phyloP scores from a whole-genome alignment of 2,797 vertebrate species.

The Semaprochilodus insignis region DNA sequence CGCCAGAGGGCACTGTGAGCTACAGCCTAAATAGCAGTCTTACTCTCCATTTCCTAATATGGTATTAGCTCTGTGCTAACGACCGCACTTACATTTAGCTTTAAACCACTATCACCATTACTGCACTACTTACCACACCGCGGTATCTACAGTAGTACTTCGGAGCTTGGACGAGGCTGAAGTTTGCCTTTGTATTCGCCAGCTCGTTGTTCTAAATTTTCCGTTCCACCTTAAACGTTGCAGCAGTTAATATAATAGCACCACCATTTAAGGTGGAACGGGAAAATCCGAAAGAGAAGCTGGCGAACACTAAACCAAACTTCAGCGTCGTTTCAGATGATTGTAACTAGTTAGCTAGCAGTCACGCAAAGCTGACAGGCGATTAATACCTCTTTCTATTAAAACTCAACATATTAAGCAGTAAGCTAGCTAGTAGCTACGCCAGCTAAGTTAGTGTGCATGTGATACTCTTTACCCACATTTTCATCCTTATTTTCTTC shows the following conservation, averaged over 20 bases:
- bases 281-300: no score
- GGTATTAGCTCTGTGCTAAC: not conserved
- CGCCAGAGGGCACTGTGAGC: slow-evolving; percentile 7
- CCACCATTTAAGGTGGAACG: no score
- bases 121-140: not conserved
- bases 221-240: no score
- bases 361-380: not conserved
- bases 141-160: not conserved
- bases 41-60: slow-evolving; percentile 28
- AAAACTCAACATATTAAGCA: not conserved
- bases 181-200: no score
- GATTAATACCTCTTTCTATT: not conserved
- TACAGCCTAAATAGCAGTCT: not conserved
- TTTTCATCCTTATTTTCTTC: slow-evolving; percentile 34
- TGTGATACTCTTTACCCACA: slow-evolving; percentile 40
- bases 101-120: no score
- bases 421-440: no score
- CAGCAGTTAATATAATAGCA: no score
- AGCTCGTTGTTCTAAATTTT: no score
- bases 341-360: not conserved
- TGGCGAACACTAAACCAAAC: no score
- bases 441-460: not conserved
- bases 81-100: not conserved
- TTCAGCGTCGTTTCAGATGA: not conserved
- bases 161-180: no score